A percentile compares a stretch with the other conserved stretches of the same genome.
Evolutionary conservation across 2,113 vertebrate genomes (phyloP).

Genomic region (Sapajus apella): DNA sequence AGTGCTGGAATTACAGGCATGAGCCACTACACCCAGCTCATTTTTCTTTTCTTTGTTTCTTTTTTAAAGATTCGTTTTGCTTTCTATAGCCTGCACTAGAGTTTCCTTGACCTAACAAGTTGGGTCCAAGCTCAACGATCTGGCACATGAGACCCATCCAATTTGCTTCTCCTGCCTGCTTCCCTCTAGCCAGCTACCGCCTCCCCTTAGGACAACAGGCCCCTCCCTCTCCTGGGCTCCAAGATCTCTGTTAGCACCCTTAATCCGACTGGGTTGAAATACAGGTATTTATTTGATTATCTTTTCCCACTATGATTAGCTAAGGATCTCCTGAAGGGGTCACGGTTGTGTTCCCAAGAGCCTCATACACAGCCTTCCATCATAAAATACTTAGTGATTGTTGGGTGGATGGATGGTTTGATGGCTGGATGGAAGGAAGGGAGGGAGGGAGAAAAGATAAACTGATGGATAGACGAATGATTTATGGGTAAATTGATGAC

Average conservation of each 20-base stretch:
- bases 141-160: no score
- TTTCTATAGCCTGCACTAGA: neutral
- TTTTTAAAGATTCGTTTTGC: neutral
- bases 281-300: neutral
- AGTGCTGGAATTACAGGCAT: no score
- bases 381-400: neutral
- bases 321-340: neutral
- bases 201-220: neutral
- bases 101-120: neutral
- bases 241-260: neutral
- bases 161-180: fast-evolving
- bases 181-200: neutral
- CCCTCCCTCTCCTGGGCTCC: neutral
- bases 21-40: no score
- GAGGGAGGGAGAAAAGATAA: neutral
- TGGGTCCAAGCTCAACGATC: neutral
- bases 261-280: neutral
- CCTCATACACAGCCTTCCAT: fast-evolving
- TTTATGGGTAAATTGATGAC: neutral
- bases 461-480: neutral
- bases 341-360: neutral
- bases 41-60: constrained; percentile 3
- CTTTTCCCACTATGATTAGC: neutral
- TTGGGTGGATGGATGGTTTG: neutral
- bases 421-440: fast-evolving